phyloP scores from a whole-genome alignment of 1,140 invertebrate species.

The Coptotermes formosanus region DNA sequence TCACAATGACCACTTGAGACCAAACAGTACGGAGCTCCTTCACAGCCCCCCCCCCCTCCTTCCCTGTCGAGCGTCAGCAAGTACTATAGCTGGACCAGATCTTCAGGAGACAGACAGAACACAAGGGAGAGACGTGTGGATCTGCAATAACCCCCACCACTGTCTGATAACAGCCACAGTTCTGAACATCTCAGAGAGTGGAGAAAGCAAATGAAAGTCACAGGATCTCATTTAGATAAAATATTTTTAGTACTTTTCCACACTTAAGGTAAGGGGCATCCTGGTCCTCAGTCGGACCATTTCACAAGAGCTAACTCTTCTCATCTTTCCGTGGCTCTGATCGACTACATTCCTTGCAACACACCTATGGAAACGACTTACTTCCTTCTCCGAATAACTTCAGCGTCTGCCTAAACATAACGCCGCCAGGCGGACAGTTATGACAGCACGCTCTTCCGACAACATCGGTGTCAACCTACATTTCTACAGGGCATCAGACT shows the following conservation, averaged over 20 bases:
- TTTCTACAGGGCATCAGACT: too few relatives aligned
- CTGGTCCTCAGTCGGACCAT: too few relatives aligned
- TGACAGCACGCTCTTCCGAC: too few relatives aligned
- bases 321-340: too few relatives aligned
- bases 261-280: too few relatives aligned
- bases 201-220: background rate
- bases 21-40: slow-evolving; percentile 24
- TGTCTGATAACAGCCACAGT: background rate
- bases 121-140: background rate
- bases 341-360: too few relatives aligned
- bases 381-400: too few relatives aligned
- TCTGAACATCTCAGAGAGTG: background rate
- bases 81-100: background rate
- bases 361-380: too few relatives aligned
- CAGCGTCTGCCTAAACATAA: too few relatives aligned
- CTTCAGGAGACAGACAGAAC: background rate
- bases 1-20: slow-evolving; percentile 34
- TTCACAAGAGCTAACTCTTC: too few relatives aligned
- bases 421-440: too few relatives aligned
- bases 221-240: background rate
- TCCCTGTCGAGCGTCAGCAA: background rate
- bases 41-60: background rate
- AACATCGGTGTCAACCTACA: too few relatives aligned
- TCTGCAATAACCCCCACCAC: background rate
- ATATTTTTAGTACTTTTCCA: background rate